phyloP scores from a whole-genome alignment of 2,113 vertebrate genomes.

The Crotalus horridus region DNA sequence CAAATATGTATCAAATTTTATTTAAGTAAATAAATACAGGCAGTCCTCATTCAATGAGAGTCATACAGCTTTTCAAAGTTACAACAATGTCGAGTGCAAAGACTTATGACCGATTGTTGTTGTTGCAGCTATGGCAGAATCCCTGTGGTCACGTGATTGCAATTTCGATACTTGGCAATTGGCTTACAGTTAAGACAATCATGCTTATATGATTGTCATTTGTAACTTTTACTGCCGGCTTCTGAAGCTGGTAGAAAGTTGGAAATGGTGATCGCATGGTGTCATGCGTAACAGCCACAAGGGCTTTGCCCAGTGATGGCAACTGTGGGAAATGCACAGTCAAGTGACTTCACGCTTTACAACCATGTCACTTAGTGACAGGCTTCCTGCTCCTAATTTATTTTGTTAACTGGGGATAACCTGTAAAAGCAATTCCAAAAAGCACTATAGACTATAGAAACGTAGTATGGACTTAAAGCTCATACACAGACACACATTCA shows the following conservation, averaged over 20 bases:
- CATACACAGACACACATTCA: no score
- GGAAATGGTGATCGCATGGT: background rate
- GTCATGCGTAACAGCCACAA: background rate
- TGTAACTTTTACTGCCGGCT: background rate
- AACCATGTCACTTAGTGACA: background rate
- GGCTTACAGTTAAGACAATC: background rate
- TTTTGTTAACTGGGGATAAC: background rate
- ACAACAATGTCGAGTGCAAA: background rate
- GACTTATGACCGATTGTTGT: background rate
- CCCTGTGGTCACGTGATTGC: background rate
- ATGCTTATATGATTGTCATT: background rate
- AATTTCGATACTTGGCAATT: background rate
- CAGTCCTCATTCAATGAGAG: background rate
- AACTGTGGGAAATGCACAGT: background rate
- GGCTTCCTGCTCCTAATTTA: background rate
- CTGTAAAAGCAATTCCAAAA: background rate
- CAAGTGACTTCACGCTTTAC: background rate
- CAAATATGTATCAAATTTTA: background rate
- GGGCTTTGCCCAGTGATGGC: background rate
- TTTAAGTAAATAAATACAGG: background rate
- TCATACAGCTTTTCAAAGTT: background rate
- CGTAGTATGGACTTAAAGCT: background rate
- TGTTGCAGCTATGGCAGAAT: background rate
- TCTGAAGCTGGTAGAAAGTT: background rate
- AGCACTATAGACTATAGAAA: background rate